A percentile compares a stretch with the other conserved stretches of the same genome.
phyloP scores from a whole-genome alignment of 2,888 invertebrate species.

The Cantharis rufa region DNA sequence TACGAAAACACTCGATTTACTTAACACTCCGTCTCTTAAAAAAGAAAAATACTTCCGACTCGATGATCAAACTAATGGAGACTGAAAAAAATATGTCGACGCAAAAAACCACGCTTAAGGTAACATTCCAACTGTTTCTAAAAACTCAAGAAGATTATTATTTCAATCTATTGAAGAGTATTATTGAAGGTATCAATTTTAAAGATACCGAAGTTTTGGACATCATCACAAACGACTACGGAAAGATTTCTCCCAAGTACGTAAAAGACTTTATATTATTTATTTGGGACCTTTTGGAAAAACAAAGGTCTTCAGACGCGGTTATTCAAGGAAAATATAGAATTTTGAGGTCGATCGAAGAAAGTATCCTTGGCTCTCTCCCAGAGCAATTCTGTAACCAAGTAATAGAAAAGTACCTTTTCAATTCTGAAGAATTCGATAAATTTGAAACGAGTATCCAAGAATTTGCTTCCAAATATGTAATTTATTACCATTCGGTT shows the following conservation, averaged over 20 bases:
- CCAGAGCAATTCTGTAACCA: neutral
- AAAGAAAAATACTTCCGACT: neutral
- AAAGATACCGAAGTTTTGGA: conserved; percentile 17
- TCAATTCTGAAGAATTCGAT: neutral
- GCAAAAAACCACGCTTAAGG: conserved; percentile 4
- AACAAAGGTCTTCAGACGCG: neutral
- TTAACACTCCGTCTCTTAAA: conserved; percentile 5
- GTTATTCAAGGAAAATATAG: neutral
- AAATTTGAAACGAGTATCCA: neutral
- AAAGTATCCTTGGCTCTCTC: neutral
- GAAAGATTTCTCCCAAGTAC: neutral
- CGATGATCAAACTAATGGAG: neutral
- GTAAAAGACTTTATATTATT: neutral
- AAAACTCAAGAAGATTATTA: conserved; percentile 9
- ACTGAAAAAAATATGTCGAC: conserved; percentile 15
- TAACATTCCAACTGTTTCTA: conserved; percentile 6
- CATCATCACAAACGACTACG: neutral
- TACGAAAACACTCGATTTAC: conserved; percentile 18
- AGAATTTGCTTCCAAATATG: neutral
- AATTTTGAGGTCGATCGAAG: neutral
- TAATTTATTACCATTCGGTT: neutral
- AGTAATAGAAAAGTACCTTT: conserved; percentile 2
- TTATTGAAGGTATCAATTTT: neutral
- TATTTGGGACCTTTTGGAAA: neutral
- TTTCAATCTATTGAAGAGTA: conserved; percentile 7